These are phyloP conservation scores for Ctenoplectra terminalis DNA, from an alignment of 1,140 invertebrate species.

Conservation along the genomic window DNA sequence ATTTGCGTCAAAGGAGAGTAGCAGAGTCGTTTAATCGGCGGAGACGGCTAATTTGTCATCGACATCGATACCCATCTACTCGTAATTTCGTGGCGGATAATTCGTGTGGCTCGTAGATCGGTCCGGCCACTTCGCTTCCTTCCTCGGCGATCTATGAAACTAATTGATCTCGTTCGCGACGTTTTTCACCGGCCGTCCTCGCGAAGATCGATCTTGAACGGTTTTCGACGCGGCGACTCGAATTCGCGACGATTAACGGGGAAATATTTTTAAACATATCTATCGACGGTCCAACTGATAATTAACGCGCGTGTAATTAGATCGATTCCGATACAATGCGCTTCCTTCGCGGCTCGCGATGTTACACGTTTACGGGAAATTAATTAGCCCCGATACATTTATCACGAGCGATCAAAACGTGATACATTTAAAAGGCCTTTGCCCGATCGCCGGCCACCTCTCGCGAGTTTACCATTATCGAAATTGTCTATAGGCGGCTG, in stretches of 20 bases:
- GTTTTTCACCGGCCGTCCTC: not conserved
- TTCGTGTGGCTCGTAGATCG: conserved; percentile 53
- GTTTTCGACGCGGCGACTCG: not conserved
- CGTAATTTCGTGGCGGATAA: conserved; percentile 66
- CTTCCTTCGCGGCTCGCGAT: conserved; percentile 32
- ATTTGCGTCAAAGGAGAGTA: conserved; percentile 63
- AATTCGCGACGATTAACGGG: conserved; percentile 4
- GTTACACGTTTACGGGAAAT: conserved; percentile 63
- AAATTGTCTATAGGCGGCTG: conserved; percentile 58
- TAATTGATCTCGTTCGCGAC: conserved; percentile 32
- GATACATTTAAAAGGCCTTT: conserved; percentile 63
- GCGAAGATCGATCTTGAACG: not conserved
- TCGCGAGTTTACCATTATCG: conserved; percentile 60
- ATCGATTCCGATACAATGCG: conserved; percentile 36
- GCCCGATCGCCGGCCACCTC: not conserved
- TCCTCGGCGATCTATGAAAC: conserved; percentile 49
- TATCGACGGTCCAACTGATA: conserved; percentile 43
- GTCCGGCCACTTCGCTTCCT: conserved; percentile 1
- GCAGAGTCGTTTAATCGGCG: conserved; percentile 63
- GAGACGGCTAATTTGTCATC: conserved; percentile 68
- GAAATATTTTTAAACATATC: conserved; percentile 16
- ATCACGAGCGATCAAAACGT: conserved; percentile 49
- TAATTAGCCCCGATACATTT: conserved; percentile 63
- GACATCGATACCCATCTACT: conserved; percentile 67
- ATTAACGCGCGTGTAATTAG: conserved; percentile 62